Base-by-base conservation (phyloP, 2,888 invertebrate genomes). In the Drosophila ustulata region DNA sequence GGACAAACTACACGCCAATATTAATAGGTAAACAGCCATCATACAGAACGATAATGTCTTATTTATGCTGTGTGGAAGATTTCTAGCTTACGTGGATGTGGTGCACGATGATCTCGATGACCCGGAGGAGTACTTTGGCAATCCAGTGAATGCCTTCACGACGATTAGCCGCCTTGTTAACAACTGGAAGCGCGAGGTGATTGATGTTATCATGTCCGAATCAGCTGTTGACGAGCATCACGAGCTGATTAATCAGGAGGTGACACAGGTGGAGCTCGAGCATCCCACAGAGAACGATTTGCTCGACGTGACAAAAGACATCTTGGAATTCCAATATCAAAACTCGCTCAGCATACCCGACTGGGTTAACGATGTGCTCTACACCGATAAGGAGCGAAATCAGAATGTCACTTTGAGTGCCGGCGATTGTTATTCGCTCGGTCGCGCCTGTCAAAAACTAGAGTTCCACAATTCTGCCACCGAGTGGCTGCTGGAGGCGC, bases 271-370 rank as follows among this genome's bases (percentile, higher is more conserved):
- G 0, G 18, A 59, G 0, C 11, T 79, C 0, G 30, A 53, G 4
- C 11, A 30, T 1, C 84, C 88, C n/a, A 70, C 59, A 0, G 94
- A 95, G 52, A 98, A 98, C 90, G 99, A 99, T 92, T 93, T 99
- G 67, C 95, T 95, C 71, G 98, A 98, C 0, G 98, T 98, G 7
- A 98, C 97, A 3, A 95, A 95, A 30, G 98, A 98, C 1, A 93
- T 99, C 49, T 96, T 97, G 66, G 94, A 98, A 43, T 94, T 99
- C 4, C 98, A 99, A 92, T 96, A 96, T 80, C 98, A 97, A 0
- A 98, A 98, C 91, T 94, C 95, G 65, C 93, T 98, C 41, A 95
- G 97, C 62, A 96, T 98, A 0, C 93, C 95, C 0, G 95, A 96
- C 26, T 94, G 99, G 76, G 96, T 97, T 4, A 93, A 94, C 51